Evolutionary conservation across 2,113 vertebrate species (phyloP).

Genomic region (Salvator merianae): DNA sequence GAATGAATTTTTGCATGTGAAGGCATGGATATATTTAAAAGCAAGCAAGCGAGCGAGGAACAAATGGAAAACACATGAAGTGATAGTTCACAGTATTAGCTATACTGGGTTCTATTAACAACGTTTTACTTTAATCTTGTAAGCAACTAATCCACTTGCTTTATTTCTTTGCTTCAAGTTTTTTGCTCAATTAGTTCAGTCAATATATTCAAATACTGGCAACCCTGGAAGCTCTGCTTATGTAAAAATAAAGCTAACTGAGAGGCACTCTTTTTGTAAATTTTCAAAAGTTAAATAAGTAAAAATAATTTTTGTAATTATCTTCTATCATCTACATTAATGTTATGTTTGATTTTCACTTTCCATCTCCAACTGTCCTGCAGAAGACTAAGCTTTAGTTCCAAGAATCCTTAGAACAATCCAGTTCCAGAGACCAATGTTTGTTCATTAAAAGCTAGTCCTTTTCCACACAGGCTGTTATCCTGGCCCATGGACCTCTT

Average conservation of each 20-base stretch:
- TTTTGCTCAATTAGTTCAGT: constrained; percentile 35
- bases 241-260: neutral
- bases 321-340: constrained; percentile 1
- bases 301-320: constrained; percentile 3
- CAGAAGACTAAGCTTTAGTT: neutral
- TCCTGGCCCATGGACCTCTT: too few species aligned
- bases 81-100: neutral
- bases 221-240: constrained; percentile 3
- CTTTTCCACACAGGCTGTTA: too few species aligned
- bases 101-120: constrained; percentile 39
- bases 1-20: constrained; percentile 34
- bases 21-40: neutral
- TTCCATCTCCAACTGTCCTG: neutral
- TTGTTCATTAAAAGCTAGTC: neutral
- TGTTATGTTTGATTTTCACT: neutral
- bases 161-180: constrained; percentile 44
- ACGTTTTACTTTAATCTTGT: constrained; percentile 4
- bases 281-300: neutral
- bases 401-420: neutral
- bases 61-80: neutral
- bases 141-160: constrained; percentile 48
- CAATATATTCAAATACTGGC: constrained; percentile 37
- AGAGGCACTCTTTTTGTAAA: fast-evolving
- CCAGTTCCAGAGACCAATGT: neutral
- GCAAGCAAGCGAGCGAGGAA: constrained; percentile 2